Conservation (phyloP, 2,113 vertebrate species). For the Syngnathus scovelli region DNA sequence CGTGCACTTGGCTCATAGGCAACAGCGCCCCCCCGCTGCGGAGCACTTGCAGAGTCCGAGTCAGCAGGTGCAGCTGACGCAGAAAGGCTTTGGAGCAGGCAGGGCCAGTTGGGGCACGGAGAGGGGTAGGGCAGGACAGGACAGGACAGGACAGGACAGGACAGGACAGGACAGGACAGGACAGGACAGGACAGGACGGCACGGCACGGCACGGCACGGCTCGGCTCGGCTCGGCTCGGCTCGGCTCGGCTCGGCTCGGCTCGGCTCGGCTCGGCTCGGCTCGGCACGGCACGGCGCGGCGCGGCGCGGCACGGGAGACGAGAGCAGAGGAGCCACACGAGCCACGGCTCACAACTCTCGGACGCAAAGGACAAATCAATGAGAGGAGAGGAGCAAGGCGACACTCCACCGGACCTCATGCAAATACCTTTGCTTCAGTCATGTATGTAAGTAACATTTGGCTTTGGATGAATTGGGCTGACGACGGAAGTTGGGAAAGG, state of each 20-base stretch:
- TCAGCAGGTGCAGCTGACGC: constrained; percentile 71
- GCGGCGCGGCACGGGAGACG: too few species aligned
- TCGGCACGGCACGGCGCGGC: too few species aligned
- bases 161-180: constrained; percentile 5
- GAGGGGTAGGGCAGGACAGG: constrained; percentile 17
- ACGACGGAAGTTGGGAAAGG: neutral
- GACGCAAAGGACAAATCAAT: neutral
- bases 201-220: too few species aligned
- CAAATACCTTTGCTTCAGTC: constrained; percentile 4
- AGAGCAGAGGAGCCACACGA: constrained; percentile 14
- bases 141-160: too few species aligned
- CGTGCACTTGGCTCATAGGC: constrained; percentile 45
- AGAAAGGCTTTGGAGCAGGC: constrained; percentile 53
- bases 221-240: too few species aligned
- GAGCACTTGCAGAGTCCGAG: constrained; percentile 47
- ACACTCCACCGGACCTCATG: constrained; percentile 14
- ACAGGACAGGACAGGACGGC: too few species aligned
- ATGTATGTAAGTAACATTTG: constrained; percentile 30
- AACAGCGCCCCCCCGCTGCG: constrained; percentile 59
- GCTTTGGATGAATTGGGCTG: neutral
- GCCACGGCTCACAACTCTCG: constrained; percentile 23
- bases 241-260: too few species aligned
- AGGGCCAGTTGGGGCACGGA: constrained; percentile 49
- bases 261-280: too few species aligned
- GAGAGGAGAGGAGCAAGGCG: neutral